A percentile compares a stretch with the other conserved stretches of the same genome.
Evolutionary conservation across 2,888 invertebrate genomes (phyloP).

Genomic region (Cosmia pyralina): DNA sequence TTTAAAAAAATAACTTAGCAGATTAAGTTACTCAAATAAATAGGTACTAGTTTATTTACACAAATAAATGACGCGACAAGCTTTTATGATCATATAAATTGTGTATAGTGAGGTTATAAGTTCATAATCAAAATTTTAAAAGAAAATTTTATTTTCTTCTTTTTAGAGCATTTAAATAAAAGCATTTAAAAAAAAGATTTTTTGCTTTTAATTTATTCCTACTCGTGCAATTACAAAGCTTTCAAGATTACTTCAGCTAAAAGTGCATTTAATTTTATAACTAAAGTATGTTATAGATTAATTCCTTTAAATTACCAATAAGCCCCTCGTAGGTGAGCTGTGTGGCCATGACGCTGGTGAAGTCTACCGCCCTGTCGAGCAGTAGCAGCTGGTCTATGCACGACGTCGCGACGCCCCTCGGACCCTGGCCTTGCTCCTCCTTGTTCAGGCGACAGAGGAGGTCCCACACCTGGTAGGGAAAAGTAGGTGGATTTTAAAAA

Average conservation of each 20-base stretch:
- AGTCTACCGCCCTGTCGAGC: slow-evolving; percentile 97
- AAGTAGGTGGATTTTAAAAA: not conserved
- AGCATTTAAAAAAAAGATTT: too few species aligned
- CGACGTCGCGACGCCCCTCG: slow-evolving; percentile 89
- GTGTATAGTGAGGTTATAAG: too few species aligned
- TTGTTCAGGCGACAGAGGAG: slow-evolving; percentile 94
- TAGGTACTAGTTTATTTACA: too few species aligned
- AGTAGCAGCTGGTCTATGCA: slow-evolving; percentile 96
- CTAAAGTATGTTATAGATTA: not conserved
- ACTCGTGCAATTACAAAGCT: not conserved
- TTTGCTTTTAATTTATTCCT: too few species aligned
- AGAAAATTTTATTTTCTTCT: too few species aligned
- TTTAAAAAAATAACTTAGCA: too few species aligned
- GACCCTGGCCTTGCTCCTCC: slow-evolving; percentile 87
- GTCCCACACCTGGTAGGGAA: slow-evolving; percentile 93
- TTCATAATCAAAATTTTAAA: too few species aligned
- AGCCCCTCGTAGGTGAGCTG: slow-evolving; percentile 99
- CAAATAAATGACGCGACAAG: too few species aligned
- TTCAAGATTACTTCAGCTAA: not conserved
- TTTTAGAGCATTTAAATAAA: too few species aligned
- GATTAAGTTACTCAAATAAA: too few species aligned
- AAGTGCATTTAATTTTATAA: not conserved
- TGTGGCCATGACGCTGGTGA: slow-evolving; percentile 97
- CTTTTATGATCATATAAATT: too few species aligned
- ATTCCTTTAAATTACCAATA: slow-evolving; percentile 87